These are phyloP conservation scores for Drosophila mulleri DNA, from an alignment of 2,888 invertebrate genomes.

Conservation along the genomic window DNA sequence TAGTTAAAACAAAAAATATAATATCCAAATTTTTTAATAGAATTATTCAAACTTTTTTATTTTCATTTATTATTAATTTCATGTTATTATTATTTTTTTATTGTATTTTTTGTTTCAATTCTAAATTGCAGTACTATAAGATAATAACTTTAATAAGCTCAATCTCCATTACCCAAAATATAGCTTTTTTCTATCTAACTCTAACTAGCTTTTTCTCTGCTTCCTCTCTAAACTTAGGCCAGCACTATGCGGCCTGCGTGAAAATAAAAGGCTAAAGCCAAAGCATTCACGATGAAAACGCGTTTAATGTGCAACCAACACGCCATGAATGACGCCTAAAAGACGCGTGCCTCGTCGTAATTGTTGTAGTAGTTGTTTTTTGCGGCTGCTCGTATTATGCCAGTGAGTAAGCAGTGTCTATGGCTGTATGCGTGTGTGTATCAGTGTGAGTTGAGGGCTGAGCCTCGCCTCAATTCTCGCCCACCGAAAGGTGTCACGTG, in stretches of 20 bases:
- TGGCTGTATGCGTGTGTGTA: background rate
- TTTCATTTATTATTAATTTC: background rate
- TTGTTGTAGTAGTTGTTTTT: constrained; percentile 21
- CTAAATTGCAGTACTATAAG: too few species aligned
- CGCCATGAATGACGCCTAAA: constrained; percentile 83
- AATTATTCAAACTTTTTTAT: background rate
- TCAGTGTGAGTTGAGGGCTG: background rate
- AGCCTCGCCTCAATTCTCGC: constrained; percentile 36
- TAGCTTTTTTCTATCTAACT: background rate
- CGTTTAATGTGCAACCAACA: constrained; percentile 69
- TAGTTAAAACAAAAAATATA: too few species aligned
- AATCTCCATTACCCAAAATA: background rate
- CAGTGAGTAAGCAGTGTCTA: constrained; percentile 24
- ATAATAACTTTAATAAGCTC: background rate
- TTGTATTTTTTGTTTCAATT: too few species aligned
- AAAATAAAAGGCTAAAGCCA: constrained; percentile 15
- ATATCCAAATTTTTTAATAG: background rate
- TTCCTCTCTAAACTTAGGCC: background rate
- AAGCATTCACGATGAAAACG: constrained; percentile 46
- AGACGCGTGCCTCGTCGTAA: constrained; percentile 66
- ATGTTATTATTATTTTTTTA: background rate
- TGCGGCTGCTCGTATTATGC: constrained; percentile 45
- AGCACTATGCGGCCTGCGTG: background rate
- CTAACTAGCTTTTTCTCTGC: constrained; percentile 1
- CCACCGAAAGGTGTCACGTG: constrained; percentile 65